Base-by-base conservation (phyloP, 2,888 invertebrate genomes). In the Drosophila paracracens region DNA sequence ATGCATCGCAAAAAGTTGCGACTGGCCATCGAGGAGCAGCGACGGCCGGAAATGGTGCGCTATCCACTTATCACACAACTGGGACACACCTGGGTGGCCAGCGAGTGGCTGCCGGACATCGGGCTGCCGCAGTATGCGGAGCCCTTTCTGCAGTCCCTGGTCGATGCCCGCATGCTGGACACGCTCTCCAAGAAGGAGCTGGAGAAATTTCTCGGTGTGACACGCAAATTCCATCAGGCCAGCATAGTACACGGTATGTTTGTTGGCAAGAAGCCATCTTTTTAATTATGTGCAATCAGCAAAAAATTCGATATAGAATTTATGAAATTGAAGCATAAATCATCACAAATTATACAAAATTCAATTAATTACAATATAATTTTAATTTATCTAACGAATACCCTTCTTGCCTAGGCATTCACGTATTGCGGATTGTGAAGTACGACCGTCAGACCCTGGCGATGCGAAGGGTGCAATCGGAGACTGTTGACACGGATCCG, bases 1-100 rank as follows among this genome's bases (percentile, higher is more conserved):
- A 96, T 99, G 95, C 98, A 99, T 93, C 95, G 98, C 88, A 97
- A 98, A 94, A 99, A 99, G 93, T 94, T 99, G 74, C 95, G 98
- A 57, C 94, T 99, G 85, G 98, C 98, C 64, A 98, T 99, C 79
- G 98, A 99, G 92, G 98, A 98, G 93, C 96, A 98, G 81, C 94
- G 98, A 59, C 96, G 98, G 81, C 98, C 98, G 0, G 96, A 97
- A 82, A 94, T 97, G 81, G 97, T 97, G 90, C 95, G 97, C 82
- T 98, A 97, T 94, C 97, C 97, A 1, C 96, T 96, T 91, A 97
- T 98, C 83, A 96, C 97, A 16, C 96, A 97, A 90, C 94, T 98
- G 74, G 96, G 97, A 57, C 98, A 98, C 93, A 97, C 97, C 35
- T 99, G 98, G 98, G 98, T 98, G 38, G 97, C 97, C 35, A 96